Conservation (phyloP, 2,888 invertebrate species). For the Oeneis ivallda region DNA sequence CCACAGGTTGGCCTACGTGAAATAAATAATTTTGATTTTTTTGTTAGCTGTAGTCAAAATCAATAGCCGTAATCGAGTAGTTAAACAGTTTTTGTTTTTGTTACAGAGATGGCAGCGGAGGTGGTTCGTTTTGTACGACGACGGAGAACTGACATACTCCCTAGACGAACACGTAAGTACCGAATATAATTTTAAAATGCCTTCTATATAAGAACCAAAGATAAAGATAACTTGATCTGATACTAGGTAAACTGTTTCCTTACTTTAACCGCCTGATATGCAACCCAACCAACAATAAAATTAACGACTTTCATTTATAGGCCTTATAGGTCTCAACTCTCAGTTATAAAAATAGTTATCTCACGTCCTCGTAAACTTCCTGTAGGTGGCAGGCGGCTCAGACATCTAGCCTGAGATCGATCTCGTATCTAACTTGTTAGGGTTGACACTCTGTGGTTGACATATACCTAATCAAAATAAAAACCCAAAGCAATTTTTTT, state of each 20-base stretch:
- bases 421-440: conserved; percentile 36
- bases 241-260: no score
- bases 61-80: neutral
- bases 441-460: conserved; percentile 33
- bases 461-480: neutral
- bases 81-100: conserved; percentile 45
- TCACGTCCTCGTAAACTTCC: conserved; percentile 33
- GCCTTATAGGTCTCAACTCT: neutral
- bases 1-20: no score
- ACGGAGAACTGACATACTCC: conserved; percentile 98
- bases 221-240: no score
- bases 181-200: neutral
- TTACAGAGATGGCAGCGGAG: conserved; percentile 99
- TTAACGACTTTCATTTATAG: conserved; percentile 3
- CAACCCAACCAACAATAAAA: no score
- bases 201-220: neutral
- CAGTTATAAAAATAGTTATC: conserved; percentile 30
- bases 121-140: conserved; percentile 98
- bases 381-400: conserved; percentile 23
- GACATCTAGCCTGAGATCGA: conserved; percentile 31
- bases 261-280: no score
- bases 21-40: no score
- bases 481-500: no score
- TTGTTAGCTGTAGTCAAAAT: no score
- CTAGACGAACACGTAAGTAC: conserved; percentile 98